Base-by-base conservation (phyloP, 1,140 invertebrate genomes). In the Drosophila carrolli region DNA sequence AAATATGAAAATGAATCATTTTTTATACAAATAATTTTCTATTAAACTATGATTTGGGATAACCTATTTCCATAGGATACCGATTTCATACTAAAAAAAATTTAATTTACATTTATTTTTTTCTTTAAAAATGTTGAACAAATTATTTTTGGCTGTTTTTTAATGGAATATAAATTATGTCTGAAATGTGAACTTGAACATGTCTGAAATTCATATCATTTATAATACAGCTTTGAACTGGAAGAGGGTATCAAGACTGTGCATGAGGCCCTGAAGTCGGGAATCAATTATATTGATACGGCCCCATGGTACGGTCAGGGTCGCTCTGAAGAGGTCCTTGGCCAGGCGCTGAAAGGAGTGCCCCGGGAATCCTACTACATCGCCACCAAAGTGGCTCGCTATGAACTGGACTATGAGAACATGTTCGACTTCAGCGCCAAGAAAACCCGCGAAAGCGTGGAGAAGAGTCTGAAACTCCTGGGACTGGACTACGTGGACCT, bases 211-310 rank as follows among this genome's bases (percentile, higher is more conserved):
- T 51, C 13, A 9, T 14, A 19, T 13, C 8, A 8, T n/a, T 44
- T 40, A 1, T 6, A 2, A 4, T 11, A 95, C 97, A 40, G 89
- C 10, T 79, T 92, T 55, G 85, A 91, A 11, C 93, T 96, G 50
- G 82, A 94, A 5, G 95, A 97, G 89, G 95, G 94, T 23, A 94
- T 96, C 57, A 86, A 94, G 50, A 95, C 96, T 1, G 93, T 98
- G 19, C 93, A 94, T 32, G 93, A 95, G 72, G 96, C 95, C 1
- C 90, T 99, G 8, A 96, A 95, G 89, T 93, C 93, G 54, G 98
- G 98, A n/a, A 94, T 99, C n/a, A 99, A 99, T 93, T 98, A 97
- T 78, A 95, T 99, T 53, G 98, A 99, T 90, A 98, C 97, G 0
- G 96, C 95, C 1, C 97, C 97, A 0, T 98, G 95, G 95, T 99